Evolutionary conservation across 2,113 vertebrate genomes (phyloP).

Genomic region (Tragelaphus buxtoni): DNA sequence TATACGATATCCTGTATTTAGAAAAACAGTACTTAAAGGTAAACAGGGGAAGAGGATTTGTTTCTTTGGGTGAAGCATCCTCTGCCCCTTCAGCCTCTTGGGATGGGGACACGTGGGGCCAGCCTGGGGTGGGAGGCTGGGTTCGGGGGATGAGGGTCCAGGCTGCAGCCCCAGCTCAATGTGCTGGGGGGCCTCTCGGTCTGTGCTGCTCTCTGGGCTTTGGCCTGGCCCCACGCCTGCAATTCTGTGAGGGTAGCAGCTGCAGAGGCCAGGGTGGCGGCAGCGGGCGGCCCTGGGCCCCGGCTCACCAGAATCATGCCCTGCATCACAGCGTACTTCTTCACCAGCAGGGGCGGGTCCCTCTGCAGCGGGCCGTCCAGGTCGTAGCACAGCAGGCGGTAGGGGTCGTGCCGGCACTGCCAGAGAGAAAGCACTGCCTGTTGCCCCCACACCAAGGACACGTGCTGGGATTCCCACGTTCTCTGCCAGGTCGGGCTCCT

Average conservation of each 20-base stretch:
- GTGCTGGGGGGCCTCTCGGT: not conserved
- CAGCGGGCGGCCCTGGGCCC: accelerated
- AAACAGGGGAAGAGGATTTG: not conserved
- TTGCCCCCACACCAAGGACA: not conserved
- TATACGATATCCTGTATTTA: not conserved
- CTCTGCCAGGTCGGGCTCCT: not conserved
- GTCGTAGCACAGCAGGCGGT: conserved; percentile 71
- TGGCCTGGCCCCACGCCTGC: not conserved
- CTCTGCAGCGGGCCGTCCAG: conserved; percentile 61
- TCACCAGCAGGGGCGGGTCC: conserved; percentile 54
- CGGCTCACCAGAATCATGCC: conserved; percentile 74
- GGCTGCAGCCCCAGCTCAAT: not conserved
- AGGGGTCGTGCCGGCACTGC: conserved; percentile 71
- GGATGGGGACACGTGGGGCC: not conserved
- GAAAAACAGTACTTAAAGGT: not conserved
- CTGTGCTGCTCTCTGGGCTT: not conserved
- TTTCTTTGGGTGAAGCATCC: not conserved
- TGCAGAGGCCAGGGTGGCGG: not conserved
- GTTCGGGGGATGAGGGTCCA: not conserved
- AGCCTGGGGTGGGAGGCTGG: not conserved
- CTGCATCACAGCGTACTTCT: conserved; percentile 59
- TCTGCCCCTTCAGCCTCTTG: not conserved
- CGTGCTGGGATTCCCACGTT: accelerated
- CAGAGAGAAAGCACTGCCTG: not conserved
- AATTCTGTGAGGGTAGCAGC: not conserved